These are phyloP conservation scores for Cataglyphis altisquamis DNA, from an alignment of 2,888 invertebrate genomes.

Conservation along the genomic window DNA sequence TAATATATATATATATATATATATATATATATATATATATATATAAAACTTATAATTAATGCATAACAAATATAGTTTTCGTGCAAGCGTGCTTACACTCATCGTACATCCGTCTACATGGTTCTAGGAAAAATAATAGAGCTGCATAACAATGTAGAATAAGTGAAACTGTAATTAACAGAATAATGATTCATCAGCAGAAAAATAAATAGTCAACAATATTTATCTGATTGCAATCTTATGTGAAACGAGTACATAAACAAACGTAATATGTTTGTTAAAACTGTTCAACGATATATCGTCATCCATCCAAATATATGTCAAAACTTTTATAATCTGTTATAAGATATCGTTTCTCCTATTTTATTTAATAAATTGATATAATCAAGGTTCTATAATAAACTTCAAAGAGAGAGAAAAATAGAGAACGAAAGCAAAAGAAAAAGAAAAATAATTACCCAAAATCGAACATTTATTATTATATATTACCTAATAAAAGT, in stretches of 20 bases:
- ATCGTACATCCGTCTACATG: background rate
- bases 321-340: background rate
- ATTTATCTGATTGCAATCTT: slow-evolving; percentile 6
- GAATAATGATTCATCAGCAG: background rate
- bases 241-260: background rate
- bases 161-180: background rate
- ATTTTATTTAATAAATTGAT: background rate
- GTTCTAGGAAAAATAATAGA: background rate
- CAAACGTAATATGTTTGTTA: background rate
- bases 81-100: background rate
- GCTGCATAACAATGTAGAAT: background rate
- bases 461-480: background rate
- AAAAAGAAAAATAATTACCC: background rate
- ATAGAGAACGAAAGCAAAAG: too few species aligned
- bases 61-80: background rate
- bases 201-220: background rate
- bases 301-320: background rate
- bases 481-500: background rate
- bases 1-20: too few species aligned
- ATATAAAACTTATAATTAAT: background rate
- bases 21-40: background rate
- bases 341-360: background rate
- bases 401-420: background rate
- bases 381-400: background rate
- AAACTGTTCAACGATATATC: background rate